Conservation (phyloP, 2,888 invertebrate genomes). For the Cactoblastis cactorum region DNA sequence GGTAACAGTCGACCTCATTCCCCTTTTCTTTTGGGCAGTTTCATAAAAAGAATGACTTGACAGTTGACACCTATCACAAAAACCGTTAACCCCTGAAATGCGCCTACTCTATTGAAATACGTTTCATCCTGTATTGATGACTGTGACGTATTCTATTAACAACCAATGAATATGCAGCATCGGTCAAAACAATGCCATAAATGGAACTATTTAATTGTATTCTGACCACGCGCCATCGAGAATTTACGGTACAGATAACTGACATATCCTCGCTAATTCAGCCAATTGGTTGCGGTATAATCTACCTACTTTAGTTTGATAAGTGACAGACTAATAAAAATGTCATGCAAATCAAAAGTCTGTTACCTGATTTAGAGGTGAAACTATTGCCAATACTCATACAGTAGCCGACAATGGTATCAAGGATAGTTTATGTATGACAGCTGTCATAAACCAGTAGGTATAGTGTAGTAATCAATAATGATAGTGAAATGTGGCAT, state of each 20-base stretch:
- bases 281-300: not conserved
- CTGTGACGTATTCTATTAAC: constrained; percentile 10
- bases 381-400: not conserved
- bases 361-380: not conserved
- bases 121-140: constrained; percentile 5
- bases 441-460: too few relatives aligned
- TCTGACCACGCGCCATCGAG: not conserved
- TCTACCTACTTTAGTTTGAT: constrained; percentile 4
- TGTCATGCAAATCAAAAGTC: constrained; percentile 27
- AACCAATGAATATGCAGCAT: constrained; percentile 13
- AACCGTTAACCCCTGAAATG: not conserved
- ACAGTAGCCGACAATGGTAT: too few relatives aligned
- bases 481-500: too few relatives aligned
- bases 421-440: too few relatives aligned
- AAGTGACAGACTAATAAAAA: not conserved
- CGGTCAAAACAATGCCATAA: constrained; percentile 14
- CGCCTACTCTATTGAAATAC: not conserved
- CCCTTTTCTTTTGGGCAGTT: too few relatives aligned
- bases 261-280: constrained; percentile 10
- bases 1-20: too few relatives aligned
- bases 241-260: constrained; percentile 13
- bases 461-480: too few relatives aligned
- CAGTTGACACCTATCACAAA: not conserved
- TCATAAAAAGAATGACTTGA: too few relatives aligned
- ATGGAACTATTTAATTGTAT: constrained; percentile 14